Conservation (phyloP, 2,888 invertebrate species). For the Macaria liturata region DNA sequence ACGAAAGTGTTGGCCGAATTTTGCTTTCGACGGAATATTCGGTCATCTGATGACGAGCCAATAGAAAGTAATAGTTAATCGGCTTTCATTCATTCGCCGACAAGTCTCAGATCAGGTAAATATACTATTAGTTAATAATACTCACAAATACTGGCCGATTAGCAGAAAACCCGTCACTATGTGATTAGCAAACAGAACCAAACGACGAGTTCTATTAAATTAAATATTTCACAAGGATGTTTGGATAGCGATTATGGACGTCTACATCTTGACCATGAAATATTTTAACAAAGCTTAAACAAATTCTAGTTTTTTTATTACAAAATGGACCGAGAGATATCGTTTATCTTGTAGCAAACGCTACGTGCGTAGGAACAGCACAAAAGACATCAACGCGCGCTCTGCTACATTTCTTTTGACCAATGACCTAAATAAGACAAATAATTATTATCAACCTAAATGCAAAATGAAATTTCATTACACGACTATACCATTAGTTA, state of each 20-base stretch:
- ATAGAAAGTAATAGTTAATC: conserved; percentile 74
- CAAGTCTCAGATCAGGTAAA: neutral
- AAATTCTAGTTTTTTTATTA: no score
- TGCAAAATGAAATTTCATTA: no score
- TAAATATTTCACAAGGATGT: conserved; percentile 26
- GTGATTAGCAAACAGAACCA: conserved; percentile 13
- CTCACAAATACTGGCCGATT: neutral
- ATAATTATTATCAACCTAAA: no score
- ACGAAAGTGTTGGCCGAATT: conserved; percentile 80
- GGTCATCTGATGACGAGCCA: conserved; percentile 55
- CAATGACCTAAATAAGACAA: neutral
- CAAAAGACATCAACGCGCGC: conserved; percentile 39
- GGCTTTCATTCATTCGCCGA: conserved; percentile 46
- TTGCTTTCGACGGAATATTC: conserved; percentile 73
- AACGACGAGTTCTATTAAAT: conserved; percentile 16
- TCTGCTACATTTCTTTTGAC: neutral
- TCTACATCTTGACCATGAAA: neutral
- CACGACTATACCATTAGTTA: no score
- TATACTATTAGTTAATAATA: neutral
- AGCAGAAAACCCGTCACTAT: conserved; percentile 4
- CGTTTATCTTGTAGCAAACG: no score
- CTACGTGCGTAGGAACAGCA: conserved; percentile 5
- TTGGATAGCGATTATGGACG: conserved; percentile 10
- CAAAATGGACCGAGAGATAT: no score
- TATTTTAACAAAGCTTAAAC: neutral